Base-by-base conservation (phyloP, 2,888 invertebrate genomes). In the Coecobrya sp. region DNA sequence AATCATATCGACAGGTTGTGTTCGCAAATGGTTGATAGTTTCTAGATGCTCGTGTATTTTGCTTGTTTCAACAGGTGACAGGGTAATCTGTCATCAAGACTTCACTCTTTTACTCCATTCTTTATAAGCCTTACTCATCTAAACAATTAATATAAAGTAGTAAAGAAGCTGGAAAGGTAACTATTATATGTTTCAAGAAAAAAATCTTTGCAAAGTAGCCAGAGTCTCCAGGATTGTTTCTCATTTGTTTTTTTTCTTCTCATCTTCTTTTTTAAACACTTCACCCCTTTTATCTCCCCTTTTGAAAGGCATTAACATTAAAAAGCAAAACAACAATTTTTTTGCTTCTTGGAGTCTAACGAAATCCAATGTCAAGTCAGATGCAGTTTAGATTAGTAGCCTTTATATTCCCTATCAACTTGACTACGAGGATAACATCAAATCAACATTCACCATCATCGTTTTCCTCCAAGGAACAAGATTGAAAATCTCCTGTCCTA, bases 351-450 rank as follows among this genome's bases (percentile, higher is more conserved):
- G n/a, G 13, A 16, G 13, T n/a, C 13, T 27, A 30, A 68, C 68
- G 0, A 30, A 70, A 70, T 70, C 76, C 45, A 76, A 49, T 76
- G 76, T 45, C 49, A 42, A 42, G 65, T 65, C 42, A 85, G 90
- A 90, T 90, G 59, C 84, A 52, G 85, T 90, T 73, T 90, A 90
- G 90, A 90, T 90, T 70, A 85, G 25, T 36, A 52, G 13, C 16
- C 45, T 4, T 62, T 30, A 11, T 65, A 65, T 22, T 22, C 4
- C 65, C 25, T 42, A 30, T 7, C 36, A 68, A 70, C 36, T n/a
- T 68, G 19, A 42, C 36, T 73, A 42, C 22, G 11, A 22, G 42
- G 42, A 73, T 49, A 49, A 49, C 76, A 49, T 76, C 49, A 76
- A 59, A 82, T 82, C 82, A 55, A 30, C 30, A 19, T 45, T 76